Evolutionary conservation across 2,113 vertebrate genomes (phyloP).

Genomic region (Hyperoodon ampullatus): DNA sequence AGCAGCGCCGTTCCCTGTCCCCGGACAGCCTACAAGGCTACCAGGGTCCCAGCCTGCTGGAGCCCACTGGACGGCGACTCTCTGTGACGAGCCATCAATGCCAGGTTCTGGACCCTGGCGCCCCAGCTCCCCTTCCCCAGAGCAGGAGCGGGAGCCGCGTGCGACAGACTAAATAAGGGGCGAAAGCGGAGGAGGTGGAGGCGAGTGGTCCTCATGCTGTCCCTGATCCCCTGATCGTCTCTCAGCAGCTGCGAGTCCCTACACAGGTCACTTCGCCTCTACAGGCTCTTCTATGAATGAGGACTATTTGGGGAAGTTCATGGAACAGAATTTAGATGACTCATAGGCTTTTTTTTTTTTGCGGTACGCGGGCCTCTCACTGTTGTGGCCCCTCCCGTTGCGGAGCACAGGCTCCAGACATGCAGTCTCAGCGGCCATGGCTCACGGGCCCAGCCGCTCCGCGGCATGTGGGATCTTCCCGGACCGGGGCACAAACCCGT

Average conservation of each 20-base stretch:
- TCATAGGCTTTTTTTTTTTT: background rate
- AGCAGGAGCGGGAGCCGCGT: background rate
- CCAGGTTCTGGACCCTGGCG: fast-evolving
- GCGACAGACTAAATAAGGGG: too few relatives aligned
- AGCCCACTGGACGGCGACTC: fast-evolving
- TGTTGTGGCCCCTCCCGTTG: too few relatives aligned
- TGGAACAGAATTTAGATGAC: background rate
- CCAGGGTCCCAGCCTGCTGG: background rate
- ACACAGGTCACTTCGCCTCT: background rate
- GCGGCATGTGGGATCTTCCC: too few relatives aligned
- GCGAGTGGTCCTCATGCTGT: too few relatives aligned
- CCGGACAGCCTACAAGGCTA: background rate
- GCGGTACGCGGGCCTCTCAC: too few relatives aligned
- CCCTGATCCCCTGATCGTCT: too few relatives aligned
- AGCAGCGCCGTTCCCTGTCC: background rate
- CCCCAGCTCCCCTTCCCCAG: background rate
- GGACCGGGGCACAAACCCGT: too few relatives aligned
- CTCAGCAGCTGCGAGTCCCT: background rate
- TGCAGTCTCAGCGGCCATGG: too few relatives aligned
- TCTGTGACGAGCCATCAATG: fast-evolving
- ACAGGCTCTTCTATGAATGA: background rate
- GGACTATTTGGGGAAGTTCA: too few relatives aligned
- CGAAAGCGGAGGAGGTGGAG: background rate
- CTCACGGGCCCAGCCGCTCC: too few relatives aligned
- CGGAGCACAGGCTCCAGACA: too few relatives aligned